Evolutionary conservation across 2,113 vertebrate genomes (phyloP), one percentile per base, ranked within the genome.

Genomic region (Recurvirostra avosetta): DNA sequence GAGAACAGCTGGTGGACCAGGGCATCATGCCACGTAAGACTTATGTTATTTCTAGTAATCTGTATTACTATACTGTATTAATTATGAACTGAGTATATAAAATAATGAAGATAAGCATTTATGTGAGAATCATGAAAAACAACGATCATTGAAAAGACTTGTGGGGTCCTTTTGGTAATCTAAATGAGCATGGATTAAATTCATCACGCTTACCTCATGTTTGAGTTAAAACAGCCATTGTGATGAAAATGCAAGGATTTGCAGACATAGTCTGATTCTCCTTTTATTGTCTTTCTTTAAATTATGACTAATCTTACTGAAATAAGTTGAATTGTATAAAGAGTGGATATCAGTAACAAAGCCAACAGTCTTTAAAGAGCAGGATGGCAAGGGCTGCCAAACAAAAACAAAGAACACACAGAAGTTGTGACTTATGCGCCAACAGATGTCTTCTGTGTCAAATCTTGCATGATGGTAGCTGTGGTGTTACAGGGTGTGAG

Each of bases 11-110:
- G 78, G 99, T 99, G 97, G 99, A 99, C 97, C 99, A 99, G 97
- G 99, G 99, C 98, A 99, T 99, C 98, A 99, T 99, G 99, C 99
- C 99, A 95, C 99, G 99, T 99, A 98, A 99, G 99, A 75, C 22
- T 98, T 50, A 8, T 3, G 16, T 47, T 67, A 15, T 81, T 75
- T 56, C 25, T n/a, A 85, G 47, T 71, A 18, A 34, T 65, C n/a
- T 65, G 41, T 80, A 15, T 45, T 40, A 19, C 47, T 74, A 0
- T 40, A 45, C 22, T 53, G 38, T 59, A 19, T 74, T 43, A 23
- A 63, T 71, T 58, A 26, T 32, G 11, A 67, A 52, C 30, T 27
- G 38, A 50, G 43, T 25, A 8, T 34, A 10, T 59, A 38, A 74
- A 75, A 86, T 81, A 72, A 49, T 32, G 15, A 68, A 43, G 55